Evolutionary conservation across 2,113 vertebrate species (phyloP), one percentile per base, ranked within the genome.

Genomic region (Himantopus leucocephalus): DNA sequence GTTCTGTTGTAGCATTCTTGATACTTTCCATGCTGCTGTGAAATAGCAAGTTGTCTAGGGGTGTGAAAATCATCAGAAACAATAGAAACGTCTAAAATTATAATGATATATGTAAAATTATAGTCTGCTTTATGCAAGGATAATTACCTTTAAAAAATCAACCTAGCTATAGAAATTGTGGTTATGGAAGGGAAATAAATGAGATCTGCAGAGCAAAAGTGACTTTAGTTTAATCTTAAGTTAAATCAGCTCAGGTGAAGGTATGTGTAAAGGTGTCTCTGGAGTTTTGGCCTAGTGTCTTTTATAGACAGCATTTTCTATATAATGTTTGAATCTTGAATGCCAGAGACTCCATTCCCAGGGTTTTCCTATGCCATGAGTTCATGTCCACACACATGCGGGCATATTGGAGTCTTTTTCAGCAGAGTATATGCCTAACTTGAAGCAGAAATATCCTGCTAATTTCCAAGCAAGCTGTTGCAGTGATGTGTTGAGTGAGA

Each of bases 311-410:
- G 15, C 29, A 18, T 77, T 84, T 90, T 80, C 37, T 62, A 1
- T 10, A 5, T 29, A 27, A 30, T 18, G 35, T 5, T 87, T 91
- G 76, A 74, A 50, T 84, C 41, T 37, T 17, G 10, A 53, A 26
- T 6, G 3, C 23, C 47, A 72, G 37, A 29, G 41, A 18, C 27
- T 60, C 70, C 4, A 4, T 78, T 63, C 23, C 30, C 32, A 26
- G 10, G 24, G 9, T 71, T 35, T 58, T 71, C 35, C 34, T 39
- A 1, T 58, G 60, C 34, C 8, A 2, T n/a, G 66, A 68, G 37
- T 64, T 96, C 30, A 12, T 52, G 43, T 71, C 48, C 23, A 9
- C 7, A 7, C 4, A n/a, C 4, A 3, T 0, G 0, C 0, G 6
- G n/a, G 10, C 17, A 0, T 45, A 30, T 66, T 14, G 6, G 55